Conservation (phyloP, 1,140 invertebrate genomes). For the Macrotrachela quadricornifera region DNA sequence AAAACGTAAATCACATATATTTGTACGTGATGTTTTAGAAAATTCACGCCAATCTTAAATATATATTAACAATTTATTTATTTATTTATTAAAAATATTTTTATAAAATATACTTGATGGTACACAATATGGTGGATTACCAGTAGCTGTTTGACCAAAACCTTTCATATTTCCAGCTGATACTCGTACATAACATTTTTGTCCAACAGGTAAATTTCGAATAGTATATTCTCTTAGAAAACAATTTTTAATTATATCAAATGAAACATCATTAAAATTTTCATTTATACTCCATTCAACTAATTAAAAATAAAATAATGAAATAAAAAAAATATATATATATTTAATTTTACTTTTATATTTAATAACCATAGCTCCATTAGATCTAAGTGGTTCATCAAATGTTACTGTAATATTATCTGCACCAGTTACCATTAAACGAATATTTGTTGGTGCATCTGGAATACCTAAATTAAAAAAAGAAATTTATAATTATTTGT, state of each 20-base stretch:
- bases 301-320: slow-evolving; percentile 15
- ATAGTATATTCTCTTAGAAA: slow-evolving; percentile 31
- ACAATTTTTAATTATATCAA: too few relatives aligned
- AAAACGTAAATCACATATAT: slow-evolving; percentile 25
- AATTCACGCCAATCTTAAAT: neutral
- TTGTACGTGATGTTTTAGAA: slow-evolving; percentile 19
- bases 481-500: too few relatives aligned
- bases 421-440: slow-evolving; percentile 56
- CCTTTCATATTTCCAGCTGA: slow-evolving; percentile 62
- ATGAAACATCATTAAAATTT: slow-evolving; percentile 41
- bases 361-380: slow-evolving; percentile 58
- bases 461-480: slow-evolving; percentile 27
- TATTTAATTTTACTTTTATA: slow-evolving; percentile 47
- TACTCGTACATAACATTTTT: slow-evolving; percentile 62
- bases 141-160: slow-evolving; percentile 50
- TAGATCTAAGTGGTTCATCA: slow-evolving; percentile 42
- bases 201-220: slow-evolving; percentile 50
- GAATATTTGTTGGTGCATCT: slow-evolving; percentile 51
- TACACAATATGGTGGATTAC: slow-evolving; percentile 54
- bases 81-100: neutral
- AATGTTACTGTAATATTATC: slow-evolving; percentile 51
- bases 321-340: neutral
- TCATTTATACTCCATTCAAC: slow-evolving; percentile 51
- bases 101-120: slow-evolving; percentile 54
- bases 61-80: neutral